phyloP scores from a whole-genome alignment of 2,113 vertebrate species.

The Pelecanoides urinatrix region DNA sequence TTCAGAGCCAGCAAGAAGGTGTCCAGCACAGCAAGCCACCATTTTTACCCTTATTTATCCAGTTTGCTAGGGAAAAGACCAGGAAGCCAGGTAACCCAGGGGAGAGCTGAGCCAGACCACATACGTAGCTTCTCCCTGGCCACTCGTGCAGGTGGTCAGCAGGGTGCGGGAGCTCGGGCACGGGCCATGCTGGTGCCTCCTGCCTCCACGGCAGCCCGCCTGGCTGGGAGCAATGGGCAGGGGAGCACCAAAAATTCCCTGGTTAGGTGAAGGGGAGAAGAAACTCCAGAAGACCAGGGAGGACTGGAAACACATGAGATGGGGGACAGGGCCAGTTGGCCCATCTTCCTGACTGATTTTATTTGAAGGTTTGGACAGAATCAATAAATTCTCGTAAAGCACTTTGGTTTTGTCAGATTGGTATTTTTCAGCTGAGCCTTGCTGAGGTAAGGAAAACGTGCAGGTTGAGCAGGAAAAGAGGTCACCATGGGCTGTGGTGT shows the following conservation, averaged over 20 bases:
- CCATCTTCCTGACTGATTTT: background rate
- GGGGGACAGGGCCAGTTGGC: background rate
- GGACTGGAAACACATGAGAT: background rate
- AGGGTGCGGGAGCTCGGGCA: accelerated
- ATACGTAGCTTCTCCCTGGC: background rate
- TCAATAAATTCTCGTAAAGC: background rate
- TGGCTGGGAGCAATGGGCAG: background rate
- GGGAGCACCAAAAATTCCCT: background rate
- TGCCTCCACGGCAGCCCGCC: accelerated
- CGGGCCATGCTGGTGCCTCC: background rate
- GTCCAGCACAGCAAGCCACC: background rate
- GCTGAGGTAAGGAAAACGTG: background rate
- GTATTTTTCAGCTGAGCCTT: background rate
- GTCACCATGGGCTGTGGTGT: accelerated
- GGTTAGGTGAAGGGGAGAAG: background rate
- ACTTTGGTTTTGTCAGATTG: background rate
- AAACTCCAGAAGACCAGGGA: background rate
- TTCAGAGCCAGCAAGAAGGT: background rate
- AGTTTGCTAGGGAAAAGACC: background rate
- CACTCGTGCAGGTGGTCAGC: background rate
- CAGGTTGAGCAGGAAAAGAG: background rate
- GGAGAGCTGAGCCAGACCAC: background rate
- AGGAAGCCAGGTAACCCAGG: background rate
- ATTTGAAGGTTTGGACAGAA: background rate
- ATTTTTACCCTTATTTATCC: background rate